A percentile compares a stretch with the other conserved stretches of the same genome.
These are phyloP conservation scores for Silvanus unidentatus DNA, from an alignment of 2,888 invertebrate genomes.

Conservation along the genomic window DNA sequence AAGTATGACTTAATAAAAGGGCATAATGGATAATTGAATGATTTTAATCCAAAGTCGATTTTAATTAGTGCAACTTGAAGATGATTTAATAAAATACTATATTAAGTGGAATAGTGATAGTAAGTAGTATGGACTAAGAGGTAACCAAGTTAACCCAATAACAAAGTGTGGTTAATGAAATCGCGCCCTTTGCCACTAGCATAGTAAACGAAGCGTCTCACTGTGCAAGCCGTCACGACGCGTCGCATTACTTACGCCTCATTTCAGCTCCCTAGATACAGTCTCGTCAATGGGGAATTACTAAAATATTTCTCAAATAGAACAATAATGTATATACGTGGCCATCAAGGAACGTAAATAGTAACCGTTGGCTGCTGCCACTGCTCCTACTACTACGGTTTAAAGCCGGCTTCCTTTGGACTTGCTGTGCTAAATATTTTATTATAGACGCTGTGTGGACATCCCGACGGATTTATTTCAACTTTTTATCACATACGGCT, in stretches of 20 bases:
- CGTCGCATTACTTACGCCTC: slow-evolving; percentile 9
- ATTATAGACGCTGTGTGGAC: slow-evolving; percentile 6
- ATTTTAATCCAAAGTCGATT: slow-evolving; percentile 4
- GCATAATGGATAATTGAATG: slow-evolving; percentile 8
- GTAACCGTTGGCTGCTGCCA: too few relatives aligned
- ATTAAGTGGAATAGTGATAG: too few relatives aligned
- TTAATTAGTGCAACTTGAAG: not conserved
- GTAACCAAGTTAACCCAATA: not conserved
- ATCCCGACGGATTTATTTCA: slow-evolving; percentile 7
- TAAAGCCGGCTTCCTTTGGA: too few relatives aligned
- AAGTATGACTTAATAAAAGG: not conserved
- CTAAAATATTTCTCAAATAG: slow-evolving; percentile 5
- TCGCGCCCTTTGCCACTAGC: slow-evolving; percentile 2
- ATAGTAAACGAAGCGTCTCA: slow-evolving; percentile 5
- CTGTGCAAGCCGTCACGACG: not conserved
- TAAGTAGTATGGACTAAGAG: not conserved
- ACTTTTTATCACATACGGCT: slow-evolving; percentile 6
- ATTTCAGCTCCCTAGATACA: slow-evolving; percentile 8
- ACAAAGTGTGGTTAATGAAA: slow-evolving; percentile 3
- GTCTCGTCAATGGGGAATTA: slow-evolving; percentile 5
- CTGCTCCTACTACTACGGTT: too few relatives aligned
- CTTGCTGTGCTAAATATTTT: slow-evolving; percentile 4
- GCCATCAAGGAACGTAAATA: too few relatives aligned
- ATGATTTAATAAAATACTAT: not conserved
- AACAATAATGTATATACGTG: not conserved